Base-by-base conservation (phyloP, 2,888 invertebrate genomes). In the Caenorhabditis parvicauda region DNA sequence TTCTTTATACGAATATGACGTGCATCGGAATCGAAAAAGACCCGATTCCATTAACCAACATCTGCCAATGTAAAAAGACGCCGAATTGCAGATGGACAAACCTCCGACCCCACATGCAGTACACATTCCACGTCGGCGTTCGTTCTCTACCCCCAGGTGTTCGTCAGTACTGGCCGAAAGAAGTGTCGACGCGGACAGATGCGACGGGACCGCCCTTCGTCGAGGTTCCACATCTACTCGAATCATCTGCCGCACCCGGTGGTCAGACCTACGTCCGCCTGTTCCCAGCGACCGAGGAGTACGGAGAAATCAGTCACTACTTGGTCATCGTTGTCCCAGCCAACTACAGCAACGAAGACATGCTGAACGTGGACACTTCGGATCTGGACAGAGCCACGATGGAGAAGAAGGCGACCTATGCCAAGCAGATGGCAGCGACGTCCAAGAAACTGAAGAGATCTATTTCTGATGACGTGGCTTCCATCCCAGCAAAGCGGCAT, bases 221-320 rank as follows among this genome's bases (percentile, higher is more conserved):
- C 21, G 76, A 76, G 22, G 59, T 63, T 1, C 79, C 79, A 0
- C 51, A 61, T 32, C 58, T 77, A 22, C 43, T 70, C 12, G 72
- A 75, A 6, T 65, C 72, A 14, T 48, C 53, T 22, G 54, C 51
- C 12, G 45, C 54, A 4, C 63, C 64, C 29, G 50, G 63, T 14
- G 72, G 71, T 14, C 66, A 68, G 42, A 59, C 71, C 21, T 45
- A 58, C 21, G 49, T 70, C 12, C 32, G 52, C 38, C 49, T 74
- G 38, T 45, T 91, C 29, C 92, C 92, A 84, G 95, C 96, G 0
- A 92, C 93, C 0, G 96, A 96, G 84, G 94, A 94, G 83, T 94
- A 94, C 81, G 96, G 98, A 22, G 93, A 93, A 6, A 93, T 98
- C 74, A 91, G 91, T 56, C 92, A 96, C 85, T 98, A 98, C 84